Conservation (phyloP, 2,888 invertebrate species). For the Metacarcinus magister region DNA sequence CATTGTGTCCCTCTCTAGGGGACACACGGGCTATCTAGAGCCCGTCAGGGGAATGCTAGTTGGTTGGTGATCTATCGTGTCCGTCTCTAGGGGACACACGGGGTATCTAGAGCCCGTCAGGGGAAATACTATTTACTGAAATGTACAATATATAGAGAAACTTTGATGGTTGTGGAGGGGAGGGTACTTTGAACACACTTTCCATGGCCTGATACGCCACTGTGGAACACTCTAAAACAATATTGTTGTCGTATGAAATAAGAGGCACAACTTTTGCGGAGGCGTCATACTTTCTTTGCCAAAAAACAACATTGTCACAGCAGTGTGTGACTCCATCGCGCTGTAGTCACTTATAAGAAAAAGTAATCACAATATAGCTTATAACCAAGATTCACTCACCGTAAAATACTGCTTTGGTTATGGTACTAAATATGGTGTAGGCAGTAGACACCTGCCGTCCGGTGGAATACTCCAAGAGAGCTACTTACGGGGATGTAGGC, state of each 20-base stretch:
- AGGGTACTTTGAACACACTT: background rate
- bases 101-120: too few relatives aligned
- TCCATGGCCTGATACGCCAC: background rate
- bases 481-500: too few relatives aligned
- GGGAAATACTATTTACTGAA: background rate
- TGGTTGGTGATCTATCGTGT: too few relatives aligned
- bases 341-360: background rate
- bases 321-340: background rate
- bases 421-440: too few relatives aligned
- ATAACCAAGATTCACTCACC: conserved; percentile 15
- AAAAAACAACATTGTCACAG: conserved; percentile 1
- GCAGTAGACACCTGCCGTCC: too few relatives aligned
- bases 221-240: background rate
- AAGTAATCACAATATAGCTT: background rate
- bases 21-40: too few relatives aligned
- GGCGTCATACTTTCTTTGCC: background rate
- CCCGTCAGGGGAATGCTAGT: too few relatives aligned
- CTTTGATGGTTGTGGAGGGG: background rate
- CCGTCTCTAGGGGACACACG: too few relatives aligned
- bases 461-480: too few relatives aligned
- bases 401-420: background rate
- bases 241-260: background rate
- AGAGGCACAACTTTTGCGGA: background rate
- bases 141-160: background rate
- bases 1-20: too few relatives aligned